A percentile compares a stretch with the other conserved stretches of the same genome.
phyloP scores from a whole-genome alignment of 2,888 invertebrate genomes.

The Pyrgus malvae region DNA sequence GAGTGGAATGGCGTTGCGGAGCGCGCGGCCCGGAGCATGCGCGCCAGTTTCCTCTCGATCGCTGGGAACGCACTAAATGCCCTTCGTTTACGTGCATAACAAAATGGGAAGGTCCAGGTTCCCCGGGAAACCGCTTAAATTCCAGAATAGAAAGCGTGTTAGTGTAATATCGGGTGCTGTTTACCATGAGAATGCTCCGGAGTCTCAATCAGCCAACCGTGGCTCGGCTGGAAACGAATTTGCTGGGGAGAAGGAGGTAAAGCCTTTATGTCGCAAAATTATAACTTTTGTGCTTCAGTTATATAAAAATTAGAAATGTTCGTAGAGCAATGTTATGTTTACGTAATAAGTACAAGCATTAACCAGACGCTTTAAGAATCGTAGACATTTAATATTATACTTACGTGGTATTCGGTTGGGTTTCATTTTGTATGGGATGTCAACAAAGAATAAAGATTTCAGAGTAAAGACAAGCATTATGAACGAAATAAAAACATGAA shows the following conservation, averaged over 20 bases:
- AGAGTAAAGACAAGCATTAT: conserved; percentile 13
- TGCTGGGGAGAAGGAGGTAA: conserved; percentile 79
- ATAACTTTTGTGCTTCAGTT: conserved; percentile 42
- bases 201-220: conserved; percentile 70
- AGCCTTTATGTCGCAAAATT: conserved; percentile 44
- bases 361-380: conserved; percentile 53
- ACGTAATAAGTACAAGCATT: conserved; percentile 68
- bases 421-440: conserved; percentile 45
- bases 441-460: conserved; percentile 52
- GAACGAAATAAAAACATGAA: too few relatives aligned
- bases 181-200: conserved; percentile 74
- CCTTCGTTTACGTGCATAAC: conserved; percentile 79
- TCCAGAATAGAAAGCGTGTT: conserved; percentile 92
- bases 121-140: conserved; percentile 94
- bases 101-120: conserved; percentile 92
- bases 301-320: conserved; percentile 45
- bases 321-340: conserved; percentile 66
- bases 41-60: conserved; percentile 76
- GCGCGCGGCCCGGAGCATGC: conserved; percentile 80
- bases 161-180: conserved; percentile 87
- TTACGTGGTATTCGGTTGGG: neutral
- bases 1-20: conserved; percentile 81
- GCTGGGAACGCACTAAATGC: conserved; percentile 79
- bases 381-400: conserved; percentile 26
- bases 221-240: conserved; percentile 71